Evolutionary conservation across 53 echinoderm and acorn worm species (phyloP), one percentile per base, ranked within the genome.

Genomic region (Echinometra lucunter): DNA sequence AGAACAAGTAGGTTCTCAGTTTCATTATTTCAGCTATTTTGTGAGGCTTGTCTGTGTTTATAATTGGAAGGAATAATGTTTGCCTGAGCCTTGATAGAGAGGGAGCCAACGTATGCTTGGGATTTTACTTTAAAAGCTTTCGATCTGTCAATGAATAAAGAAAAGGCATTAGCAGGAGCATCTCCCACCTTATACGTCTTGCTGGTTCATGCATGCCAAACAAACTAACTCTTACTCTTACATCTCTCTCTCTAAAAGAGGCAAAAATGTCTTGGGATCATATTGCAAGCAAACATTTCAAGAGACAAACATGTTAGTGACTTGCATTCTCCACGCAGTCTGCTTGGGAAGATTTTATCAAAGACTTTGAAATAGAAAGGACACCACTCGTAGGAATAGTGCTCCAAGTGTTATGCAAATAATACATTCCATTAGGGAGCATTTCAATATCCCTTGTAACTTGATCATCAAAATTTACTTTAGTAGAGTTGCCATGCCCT

Each of bases 381-480:
- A 49, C 3, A 37, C 85, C 45, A 85, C 85, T 85, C 49, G 49
- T 49, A 13, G 12, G 12, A 49, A 89, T 38, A 38, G 58, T 37
- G 58, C 58, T 57, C 34, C 66, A 45, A 91, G 91, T 91, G 67
- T 91, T 60, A 91, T 70, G 91, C 91, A 91, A 91, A 91, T 91
- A 91, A 42, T 70, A 23, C 91, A 91, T 91, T 91, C 91, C 91
- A 91, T 91, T 91, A 91, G 91, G 91, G 91, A 70, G 37, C 69
- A 70, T 91, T 91, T 91, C 91, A 66, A 91, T 91, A 91, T 91
- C 70, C 66, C 91, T 45, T 45, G 91, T 91, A 91, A 91, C 66
- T 69, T 91, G 91, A 91, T 91, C 91, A 40, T 34, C 45, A 47
- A 69, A 45, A 67, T 91, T 91, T 91, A 91, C 91, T 91, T 91